These are phyloP conservation scores for Drosophila tani DNA, from an alignment of 1,140 invertebrate genomes.

Conservation along the genomic window DNA sequence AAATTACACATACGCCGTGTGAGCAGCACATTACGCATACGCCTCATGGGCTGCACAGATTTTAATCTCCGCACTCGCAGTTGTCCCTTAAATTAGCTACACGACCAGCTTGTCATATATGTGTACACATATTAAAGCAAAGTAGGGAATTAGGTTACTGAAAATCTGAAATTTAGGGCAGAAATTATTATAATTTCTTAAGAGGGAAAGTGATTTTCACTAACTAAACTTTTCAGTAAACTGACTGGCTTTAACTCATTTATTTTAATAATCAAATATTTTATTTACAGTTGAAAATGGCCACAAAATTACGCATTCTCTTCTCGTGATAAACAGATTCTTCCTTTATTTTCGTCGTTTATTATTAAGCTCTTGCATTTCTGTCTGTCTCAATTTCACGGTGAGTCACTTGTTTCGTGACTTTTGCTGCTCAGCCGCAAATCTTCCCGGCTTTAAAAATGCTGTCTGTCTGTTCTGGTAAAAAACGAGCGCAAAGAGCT, in stretches of 20 bases:
- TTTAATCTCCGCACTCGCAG: conserved; percentile 30
- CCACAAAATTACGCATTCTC: conserved; percentile 30
- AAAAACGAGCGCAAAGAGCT: conserved; percentile 45
- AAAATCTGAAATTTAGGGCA: too few species aligned
- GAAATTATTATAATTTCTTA: neutral
- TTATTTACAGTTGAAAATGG: too few species aligned
- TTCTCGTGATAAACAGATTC: conserved; percentile 16
- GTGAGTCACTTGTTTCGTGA: conserved; percentile 55
- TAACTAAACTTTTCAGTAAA: too few species aligned
- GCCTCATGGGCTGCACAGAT: conserved; percentile 30
- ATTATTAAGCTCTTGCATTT: conserved; percentile 10
- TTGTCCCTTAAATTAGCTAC: neutral
- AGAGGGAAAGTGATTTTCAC: too few species aligned
- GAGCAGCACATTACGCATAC: conserved; percentile 43
- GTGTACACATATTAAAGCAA: neutral
- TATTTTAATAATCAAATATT: too few species aligned
- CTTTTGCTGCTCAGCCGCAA: conserved; percentile 60
- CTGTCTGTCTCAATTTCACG: conserved; percentile 9
- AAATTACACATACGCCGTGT: conserved; percentile 33
- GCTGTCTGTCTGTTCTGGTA: conserved; percentile 44
- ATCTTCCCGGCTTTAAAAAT: conserved; percentile 64
- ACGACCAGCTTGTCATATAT: neutral
- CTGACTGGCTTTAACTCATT: too few species aligned
- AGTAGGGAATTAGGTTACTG: neutral
- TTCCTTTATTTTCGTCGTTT: neutral